Evolutionary conservation across 2,797 vertebrate species (phyloP), one percentile per base, ranked within the genome.

Genomic region (Eptatretus atami): DNA sequence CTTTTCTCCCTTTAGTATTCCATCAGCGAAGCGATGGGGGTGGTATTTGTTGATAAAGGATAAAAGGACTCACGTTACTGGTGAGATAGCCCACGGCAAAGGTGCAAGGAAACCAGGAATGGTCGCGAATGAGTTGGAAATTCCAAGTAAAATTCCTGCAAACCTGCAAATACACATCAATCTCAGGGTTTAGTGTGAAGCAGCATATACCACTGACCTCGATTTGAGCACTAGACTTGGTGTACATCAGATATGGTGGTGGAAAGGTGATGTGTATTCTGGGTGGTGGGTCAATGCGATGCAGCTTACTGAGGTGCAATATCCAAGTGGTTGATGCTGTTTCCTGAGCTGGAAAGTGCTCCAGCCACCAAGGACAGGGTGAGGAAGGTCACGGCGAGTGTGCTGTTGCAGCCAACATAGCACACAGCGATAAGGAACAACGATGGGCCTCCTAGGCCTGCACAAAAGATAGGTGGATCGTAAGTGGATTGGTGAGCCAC

Each of bases 121-220:
- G 15, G 73, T 80, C 60, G 76, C 82, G 15, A 79, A 83, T 5
- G 80, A 79, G 70, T 82, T 82, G 54, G 80, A 81, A 73, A 84
- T 73, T 67, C 81, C 82, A 68, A 80, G 72, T 54, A 84, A 77
- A 64, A 84, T 71, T 53, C 78, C 82, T 3, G 79, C 76, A 0
- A 79, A 80, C 63, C 82, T 82, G 70, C 61, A 24, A 63, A 19
- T 66, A 12, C 57, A 61, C 2, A 10, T 25, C n/a, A 61, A 10
- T n/a, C 15, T 61, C 25, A 61, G n/a, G 10, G 9, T 25, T 12
- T 61, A 19, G 55, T 9, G 55, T 14, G 14, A 14, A 14, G 19
- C 19, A 14, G 19, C 55, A 19, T 19, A 19, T 19, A 60, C 14
- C 14, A 19, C 14, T 9, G 14, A 14, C 55, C 55, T 19, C 6